Percentiles rank a stretch among this genome's conserved stretches.
phyloP scores from a whole-genome alignment of 2,113 vertebrate species.

The Anguilla rostrata region DNA sequence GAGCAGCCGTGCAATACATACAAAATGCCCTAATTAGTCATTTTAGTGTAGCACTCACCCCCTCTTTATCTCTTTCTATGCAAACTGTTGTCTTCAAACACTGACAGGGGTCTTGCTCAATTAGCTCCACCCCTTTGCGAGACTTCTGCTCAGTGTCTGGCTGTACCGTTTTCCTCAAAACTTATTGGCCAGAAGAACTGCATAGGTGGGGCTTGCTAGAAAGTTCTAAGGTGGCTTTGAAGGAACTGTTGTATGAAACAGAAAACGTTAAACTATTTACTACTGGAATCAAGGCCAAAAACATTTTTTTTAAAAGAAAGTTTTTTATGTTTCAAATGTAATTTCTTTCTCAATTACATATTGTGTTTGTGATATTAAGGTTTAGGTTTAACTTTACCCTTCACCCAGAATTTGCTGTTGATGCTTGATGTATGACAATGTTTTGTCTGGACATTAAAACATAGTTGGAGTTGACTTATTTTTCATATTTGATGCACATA shows the following conservation, averaged over 20 bases:
- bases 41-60: slow-evolving; percentile 14
- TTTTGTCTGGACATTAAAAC: neutral
- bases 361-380: too few relatives aligned
- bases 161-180: neutral
- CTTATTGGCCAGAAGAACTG: slow-evolving; percentile 3
- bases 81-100: slow-evolving; percentile 8
- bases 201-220: neutral
- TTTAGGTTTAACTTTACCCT: too few relatives aligned
- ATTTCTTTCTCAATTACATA: too few relatives aligned
- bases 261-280: neutral
- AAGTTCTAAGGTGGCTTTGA: neutral
- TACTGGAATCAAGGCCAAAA: too few relatives aligned
- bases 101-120: slow-evolving; percentile 12
- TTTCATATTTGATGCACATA: neutral
- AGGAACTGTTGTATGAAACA: neutral
- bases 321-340: too few relatives aligned
- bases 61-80: neutral
- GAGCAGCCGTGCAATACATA: neutral
- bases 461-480: neutral
- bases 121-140: neutral
- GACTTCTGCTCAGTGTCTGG: slow-evolving; percentile 8
- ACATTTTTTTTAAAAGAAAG: too few relatives aligned
- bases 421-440: neutral
- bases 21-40: neutral
- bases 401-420: neutral